phyloP scores from a whole-genome alignment of 2,797 vertebrate genomes.

The Ceryle rudis region DNA sequence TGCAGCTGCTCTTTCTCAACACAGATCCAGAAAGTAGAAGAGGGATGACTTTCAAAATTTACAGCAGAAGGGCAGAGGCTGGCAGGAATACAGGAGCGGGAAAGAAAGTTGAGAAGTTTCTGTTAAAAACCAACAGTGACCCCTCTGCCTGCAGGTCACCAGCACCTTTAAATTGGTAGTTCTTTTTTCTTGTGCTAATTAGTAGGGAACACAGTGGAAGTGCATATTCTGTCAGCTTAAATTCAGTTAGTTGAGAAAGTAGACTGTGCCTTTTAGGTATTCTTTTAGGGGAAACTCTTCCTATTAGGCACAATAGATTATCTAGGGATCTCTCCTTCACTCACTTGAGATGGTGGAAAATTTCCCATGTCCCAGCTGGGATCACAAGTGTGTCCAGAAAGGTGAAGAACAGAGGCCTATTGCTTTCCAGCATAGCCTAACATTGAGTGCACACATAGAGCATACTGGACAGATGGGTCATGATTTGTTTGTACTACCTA shows the following conservation, averaged over 20 bases:
- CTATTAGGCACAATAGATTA: neutral
- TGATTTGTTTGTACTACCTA: conserved; percentile 5
- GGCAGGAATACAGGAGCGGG: neutral
- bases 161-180: neutral
- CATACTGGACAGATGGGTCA: neutral
- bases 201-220: neutral
- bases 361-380: neutral
- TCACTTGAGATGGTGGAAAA: neutral
- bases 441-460: neutral
- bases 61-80: neutral
- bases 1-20: neutral
- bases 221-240: conserved; percentile 12
- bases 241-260: neutral
- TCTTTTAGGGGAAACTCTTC: conserved; percentile 8
- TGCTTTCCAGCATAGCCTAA: neutral
- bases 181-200: conserved; percentile 37
- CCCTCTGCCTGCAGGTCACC: neutral
- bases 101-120: neutral
- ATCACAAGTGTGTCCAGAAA: neutral
- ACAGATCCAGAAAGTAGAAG: neutral
- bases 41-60: neutral
- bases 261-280: conserved; percentile 5
- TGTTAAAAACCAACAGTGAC: neutral
- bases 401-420: neutral
- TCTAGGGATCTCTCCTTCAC: neutral